Base-by-base conservation (phyloP, 2,113 vertebrate genomes). In the Sardina pilchardus region DNA sequence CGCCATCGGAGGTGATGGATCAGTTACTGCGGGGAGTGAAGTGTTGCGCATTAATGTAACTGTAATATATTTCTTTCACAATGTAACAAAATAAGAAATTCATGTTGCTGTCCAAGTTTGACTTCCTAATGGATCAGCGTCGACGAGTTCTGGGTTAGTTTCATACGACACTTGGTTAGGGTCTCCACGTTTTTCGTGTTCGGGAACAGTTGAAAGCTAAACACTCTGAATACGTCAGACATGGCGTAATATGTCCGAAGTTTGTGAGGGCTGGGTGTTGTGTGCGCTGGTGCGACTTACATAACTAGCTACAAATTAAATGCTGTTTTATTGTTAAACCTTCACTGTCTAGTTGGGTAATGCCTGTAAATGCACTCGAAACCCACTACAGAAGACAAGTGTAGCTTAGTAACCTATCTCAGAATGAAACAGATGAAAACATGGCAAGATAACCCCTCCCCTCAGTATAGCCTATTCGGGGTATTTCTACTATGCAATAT, bases 131-230 rank as follows among this genome's bases (percentile, higher is more conserved):
- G 3, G 71, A 78, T 34, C 12, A 39, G 16, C 71, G 71, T 78
- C 30, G 26, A 78, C 12, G 10, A 4, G 12, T 34, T 78, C 12
- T 36, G 30, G 14, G 36, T 78, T 12, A 78, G 30, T 34, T 36
- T 34, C 3, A 36, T 14, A 34, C 4, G 16, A 71, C n/a, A 71
- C 1, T 71, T 71, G 12, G 36, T 12, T n/a, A 43, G 7, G 39
- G 19, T 71, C 7, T 43, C 17, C 82, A 71, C 81, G 80, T 84
- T 89, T 80, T 85, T 47, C 83, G 80, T 88, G 85, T 88, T 88
- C 81, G 59, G 34, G 82, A 56, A 14, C 39, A 42, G 56, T 56
- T 47, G 17, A 82, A 21, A 56, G 82, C 45, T n/a, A 47, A 75
- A 53, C 24, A 21, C 56, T 24, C 9, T 0, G 17, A 78, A 26